These are phyloP conservation scores for Andricus grossulariae DNA, from an alignment of 1,140 invertebrate species.

Conservation along the genomic window DNA sequence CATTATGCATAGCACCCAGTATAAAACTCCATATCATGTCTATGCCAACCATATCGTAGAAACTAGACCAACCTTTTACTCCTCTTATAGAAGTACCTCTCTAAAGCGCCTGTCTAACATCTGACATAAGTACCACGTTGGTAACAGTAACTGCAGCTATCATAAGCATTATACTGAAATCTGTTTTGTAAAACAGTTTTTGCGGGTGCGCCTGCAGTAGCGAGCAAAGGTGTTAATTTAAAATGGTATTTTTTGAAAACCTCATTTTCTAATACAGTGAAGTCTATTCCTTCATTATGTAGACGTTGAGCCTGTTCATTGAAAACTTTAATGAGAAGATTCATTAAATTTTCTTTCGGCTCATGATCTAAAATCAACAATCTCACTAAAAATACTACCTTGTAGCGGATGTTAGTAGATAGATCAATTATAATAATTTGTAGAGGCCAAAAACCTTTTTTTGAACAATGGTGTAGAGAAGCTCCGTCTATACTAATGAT, in stretches of 20 bases:
- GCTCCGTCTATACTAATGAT: too few species aligned
- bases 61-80: too few species aligned
- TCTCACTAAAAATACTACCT: slow-evolving; percentile 10
- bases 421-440: slow-evolving; percentile 32
- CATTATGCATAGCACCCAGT: too few species aligned
- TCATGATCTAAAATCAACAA: slow-evolving; percentile 18
- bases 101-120: too few species aligned
- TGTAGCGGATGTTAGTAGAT: slow-evolving; percentile 5
- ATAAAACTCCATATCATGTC: too few species aligned
- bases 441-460: slow-evolving; percentile 31
- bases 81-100: too few species aligned
- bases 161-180: too few species aligned
- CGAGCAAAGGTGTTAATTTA: neutral
- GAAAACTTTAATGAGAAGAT: slow-evolving; percentile 1
- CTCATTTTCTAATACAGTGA: neutral
- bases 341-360: neutral
- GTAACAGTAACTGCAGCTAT: too few species aligned
- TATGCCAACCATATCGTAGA: too few species aligned
- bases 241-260: neutral
- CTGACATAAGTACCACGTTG: too few species aligned
- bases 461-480: slow-evolving; percentile 24
- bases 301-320: neutral
- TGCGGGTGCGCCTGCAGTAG: too few species aligned
- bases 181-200: too few species aligned
- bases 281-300: neutral